Percentiles rank a stretch among this genome's conserved stretches.
phyloP scores from a whole-genome alignment of 92 coral and sea anemone genomes.

The Phymanthus crucifer region DNA sequence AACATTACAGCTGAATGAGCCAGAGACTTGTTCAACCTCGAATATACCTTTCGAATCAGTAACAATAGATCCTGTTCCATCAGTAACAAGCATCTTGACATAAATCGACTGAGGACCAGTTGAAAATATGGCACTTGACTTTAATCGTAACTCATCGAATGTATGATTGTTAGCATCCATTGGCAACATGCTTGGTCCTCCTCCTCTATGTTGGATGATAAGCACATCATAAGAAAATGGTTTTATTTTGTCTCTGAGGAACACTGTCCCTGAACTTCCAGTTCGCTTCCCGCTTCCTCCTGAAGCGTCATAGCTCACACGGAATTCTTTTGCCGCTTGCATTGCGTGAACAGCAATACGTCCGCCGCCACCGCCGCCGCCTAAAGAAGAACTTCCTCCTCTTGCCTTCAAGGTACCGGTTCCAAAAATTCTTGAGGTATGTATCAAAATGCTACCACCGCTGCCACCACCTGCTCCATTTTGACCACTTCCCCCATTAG shows the following conservation, averaged over 20 bases:
- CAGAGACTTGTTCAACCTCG: too few species aligned
- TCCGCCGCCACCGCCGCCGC: constrained; percentile 85
- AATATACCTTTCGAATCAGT: constrained; percentile 26
- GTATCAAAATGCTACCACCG: constrained; percentile 81
- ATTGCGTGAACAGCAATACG: constrained; percentile 67
- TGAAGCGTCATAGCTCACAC: constrained; percentile 65
- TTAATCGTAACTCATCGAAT: constrained; percentile 41
- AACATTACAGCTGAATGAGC: constrained; percentile 62
- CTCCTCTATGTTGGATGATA: constrained; percentile 40
- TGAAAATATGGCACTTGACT: constrained; percentile 34
- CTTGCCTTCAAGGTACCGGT: constrained; percentile 71
- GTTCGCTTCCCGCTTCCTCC: constrained; percentile 66
- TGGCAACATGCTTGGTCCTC: constrained; percentile 39
- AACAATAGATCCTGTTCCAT: constrained; percentile 50
- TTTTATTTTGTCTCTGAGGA: constrained; percentile 53
- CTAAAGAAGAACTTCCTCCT: constrained; percentile 65
- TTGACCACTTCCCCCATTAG: constrained; percentile 64
- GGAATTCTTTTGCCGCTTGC: constrained; percentile 48
- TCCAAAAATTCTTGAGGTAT: constrained; percentile 55
- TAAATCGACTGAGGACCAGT: constrained; percentile 29
- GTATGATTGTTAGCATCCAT: constrained; percentile 4
- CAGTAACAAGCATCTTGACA: constrained; percentile 40
- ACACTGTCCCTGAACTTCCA: constrained; percentile 81
- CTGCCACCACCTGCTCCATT: constrained; percentile 91
- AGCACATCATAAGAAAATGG: constrained; percentile 43